Percentiles rank a stretch among this genome's conserved stretches.
phyloP scores from a whole-genome alignment of 1,140 invertebrate genomes.

The Lepidurus couesii region DNA sequence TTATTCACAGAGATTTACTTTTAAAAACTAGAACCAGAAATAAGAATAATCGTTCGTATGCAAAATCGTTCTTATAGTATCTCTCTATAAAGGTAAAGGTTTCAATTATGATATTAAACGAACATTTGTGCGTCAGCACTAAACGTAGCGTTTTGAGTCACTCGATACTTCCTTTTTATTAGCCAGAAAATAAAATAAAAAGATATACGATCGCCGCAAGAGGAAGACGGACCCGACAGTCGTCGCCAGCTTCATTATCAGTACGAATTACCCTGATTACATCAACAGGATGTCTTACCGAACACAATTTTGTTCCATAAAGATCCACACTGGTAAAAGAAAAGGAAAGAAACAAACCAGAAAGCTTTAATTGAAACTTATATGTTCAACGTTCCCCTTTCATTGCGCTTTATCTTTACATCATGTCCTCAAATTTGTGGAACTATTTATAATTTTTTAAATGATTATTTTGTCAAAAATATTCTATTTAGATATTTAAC shows the following conservation, averaged over 20 bases:
- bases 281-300: neutral
- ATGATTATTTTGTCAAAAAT: too few relatives aligned
- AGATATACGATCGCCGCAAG: neutral
- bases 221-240: neutral
- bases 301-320: neutral
- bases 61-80: too few relatives aligned
- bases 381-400: too few relatives aligned
- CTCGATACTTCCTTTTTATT: neutral
- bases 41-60: too few relatives aligned
- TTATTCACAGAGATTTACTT: too few relatives aligned
- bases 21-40: too few relatives aligned
- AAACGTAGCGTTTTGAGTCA: neutral
- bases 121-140: neutral
- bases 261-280: neutral
- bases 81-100: too few relatives aligned
- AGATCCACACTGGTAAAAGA: neutral
- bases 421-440: too few relatives aligned
- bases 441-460: too few relatives aligned
- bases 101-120: neutral
- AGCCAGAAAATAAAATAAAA: neutral
- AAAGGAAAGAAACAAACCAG: neutral
- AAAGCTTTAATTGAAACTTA: neutral
- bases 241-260: conserved; percentile 1
- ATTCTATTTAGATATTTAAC: too few relatives aligned
- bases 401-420: too few relatives aligned